Percentiles rank a stretch among this genome's conserved stretches.
These are phyloP conservation scores for Timandra comae DNA, from an alignment of 2,888 invertebrate genomes.

Conservation along the genomic window DNA sequence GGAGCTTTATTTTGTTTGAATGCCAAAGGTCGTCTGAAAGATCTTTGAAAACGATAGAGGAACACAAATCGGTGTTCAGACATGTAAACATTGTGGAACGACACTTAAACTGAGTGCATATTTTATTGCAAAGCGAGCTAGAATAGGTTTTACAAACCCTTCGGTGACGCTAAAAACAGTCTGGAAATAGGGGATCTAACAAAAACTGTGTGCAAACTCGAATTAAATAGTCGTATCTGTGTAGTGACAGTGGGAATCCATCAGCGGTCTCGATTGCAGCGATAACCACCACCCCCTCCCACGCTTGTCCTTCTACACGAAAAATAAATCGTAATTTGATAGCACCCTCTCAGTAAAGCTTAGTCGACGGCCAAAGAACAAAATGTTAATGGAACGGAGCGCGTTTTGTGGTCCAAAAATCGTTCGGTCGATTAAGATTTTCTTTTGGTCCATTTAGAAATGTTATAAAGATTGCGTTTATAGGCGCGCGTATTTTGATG, in stretches of 20 bases:
- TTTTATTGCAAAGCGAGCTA: slow-evolving; percentile 9
- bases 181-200: slow-evolving; percentile 36
- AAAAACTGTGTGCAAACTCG: slow-evolving; percentile 61
- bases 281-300: slow-evolving; percentile 35
- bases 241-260: slow-evolving; percentile 60
- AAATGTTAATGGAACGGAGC: slow-evolving; percentile 19
- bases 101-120: slow-evolving; percentile 2
- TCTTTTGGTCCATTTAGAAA: slow-evolving; percentile 5
- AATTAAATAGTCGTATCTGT: slow-evolving; percentile 67
- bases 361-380: slow-evolving; percentile 19
- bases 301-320: slow-evolving; percentile 19
- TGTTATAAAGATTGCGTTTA: neutral
- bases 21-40: too few relatives aligned
- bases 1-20: too few relatives aligned
- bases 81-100: slow-evolving; percentile 3
- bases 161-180: slow-evolving; percentile 35
- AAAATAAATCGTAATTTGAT: slow-evolving; percentile 61
- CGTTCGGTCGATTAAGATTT: slow-evolving; percentile 13
- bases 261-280: slow-evolving; percentile 54
- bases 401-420: slow-evolving; percentile 13
- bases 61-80: slow-evolving; percentile 2
- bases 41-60: slow-evolving; percentile 3
- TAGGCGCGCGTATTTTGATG: neutral
- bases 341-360: slow-evolving; percentile 28
- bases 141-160: slow-evolving; percentile 35